Evolutionary conservation across 2,113 vertebrate genomes (phyloP), one percentile per base, ranked within the genome.

Genomic region (Terrapene triunguis): DNA sequence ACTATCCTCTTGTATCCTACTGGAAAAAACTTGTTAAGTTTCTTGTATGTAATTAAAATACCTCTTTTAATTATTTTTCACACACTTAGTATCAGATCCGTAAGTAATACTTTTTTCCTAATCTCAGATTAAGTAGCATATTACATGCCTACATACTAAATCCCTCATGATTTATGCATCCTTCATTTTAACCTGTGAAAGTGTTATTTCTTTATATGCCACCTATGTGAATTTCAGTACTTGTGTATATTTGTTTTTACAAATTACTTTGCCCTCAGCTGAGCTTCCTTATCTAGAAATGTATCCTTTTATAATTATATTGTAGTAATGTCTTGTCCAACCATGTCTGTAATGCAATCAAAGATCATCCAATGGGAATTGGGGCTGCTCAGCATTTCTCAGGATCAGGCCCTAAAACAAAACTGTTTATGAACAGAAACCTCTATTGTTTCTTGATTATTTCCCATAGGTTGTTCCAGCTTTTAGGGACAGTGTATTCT

Each of bases 241-340:
- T 57, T 94, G 78, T 81, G 82, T 29, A 57, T 2, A 84, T 74
- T 22, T 84, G 54, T 44, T 80, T 91, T 80, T 50, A 89, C 57
- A 85, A 92, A 89, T 93, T 78, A 80, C 9, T 12, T 29, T 94
- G 93, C 83, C 50, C 48, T 97, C 84, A 88, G 65, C 82, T 93
- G 89, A 82, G 47, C 85, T 74, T 84, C 89, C 69, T 87, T 82
- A 90, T 13, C 47, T 42, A 95, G 65, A 27, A 88, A 55, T 55
- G 88, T 82, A 38, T 72, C 35, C 17, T 72, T 72, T 72, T 38
- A 72, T 19, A 95, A 29, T 91, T 92, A 79, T 14, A 88, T 10
- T 91, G 72, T 95, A 91, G 72, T 93, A 85, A 78, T 82, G 85
- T 65, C 89, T 86, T 87, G 91, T 80, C 89, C 48, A 95, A 87